Percentiles rank a stretch among this genome's conserved stretches.
Evolutionary conservation across 2,888 invertebrate species (phyloP).

Genomic region (Hirtodrosophila histrioides): DNA sequence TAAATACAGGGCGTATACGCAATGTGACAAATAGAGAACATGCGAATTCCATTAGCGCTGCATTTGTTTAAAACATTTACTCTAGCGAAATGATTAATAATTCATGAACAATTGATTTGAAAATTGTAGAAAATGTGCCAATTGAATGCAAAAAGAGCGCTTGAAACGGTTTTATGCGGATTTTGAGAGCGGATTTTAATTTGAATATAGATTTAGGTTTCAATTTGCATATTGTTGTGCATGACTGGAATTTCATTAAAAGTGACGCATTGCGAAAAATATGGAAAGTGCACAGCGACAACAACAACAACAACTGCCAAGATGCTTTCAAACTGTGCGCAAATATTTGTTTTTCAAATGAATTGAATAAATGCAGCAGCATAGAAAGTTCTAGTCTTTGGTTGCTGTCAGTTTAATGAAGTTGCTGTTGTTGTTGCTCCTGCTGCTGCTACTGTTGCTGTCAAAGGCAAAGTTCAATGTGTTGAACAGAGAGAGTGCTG

Average conservation of each 20-base stretch:
- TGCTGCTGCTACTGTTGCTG: slow-evolving; percentile 22
- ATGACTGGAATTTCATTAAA: slow-evolving; percentile 56
- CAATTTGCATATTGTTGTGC: slow-evolving; percentile 10
- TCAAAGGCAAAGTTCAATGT: slow-evolving; percentile 48
- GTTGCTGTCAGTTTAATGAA: slow-evolving; percentile 56
- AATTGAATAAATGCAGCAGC: slow-evolving; percentile 62
- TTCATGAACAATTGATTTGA: slow-evolving; percentile 48
- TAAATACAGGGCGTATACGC: slow-evolving; percentile 50
- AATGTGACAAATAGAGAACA: slow-evolving; percentile 34
- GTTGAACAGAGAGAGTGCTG: slow-evolving; percentile 1
- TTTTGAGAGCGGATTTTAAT: too few species aligned
- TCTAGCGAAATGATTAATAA: slow-evolving; percentile 58
- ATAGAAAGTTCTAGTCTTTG: slow-evolving; percentile 34
- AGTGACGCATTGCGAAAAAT: slow-evolving; percentile 40
- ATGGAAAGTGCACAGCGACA: slow-evolving; percentile 37
- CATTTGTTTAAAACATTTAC: slow-evolving; percentile 25
- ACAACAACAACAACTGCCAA: slow-evolving; percentile 11
- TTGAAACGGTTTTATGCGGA: too few species aligned
- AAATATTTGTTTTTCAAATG: slow-evolving; percentile 74
- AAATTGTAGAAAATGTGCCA: slow-evolving; percentile 38
- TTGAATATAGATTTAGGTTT: slow-evolving; percentile 21
- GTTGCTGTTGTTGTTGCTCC: slow-evolving; percentile 29
- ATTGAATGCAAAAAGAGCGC: background rate
- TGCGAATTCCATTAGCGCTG: slow-evolving; percentile 59
- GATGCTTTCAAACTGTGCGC: slow-evolving; percentile 38